A percentile compares a stretch with the other conserved stretches of the same genome.
Conservation (phyloP, 2,888 invertebrate species). For the Fabriciana adippe region DNA sequence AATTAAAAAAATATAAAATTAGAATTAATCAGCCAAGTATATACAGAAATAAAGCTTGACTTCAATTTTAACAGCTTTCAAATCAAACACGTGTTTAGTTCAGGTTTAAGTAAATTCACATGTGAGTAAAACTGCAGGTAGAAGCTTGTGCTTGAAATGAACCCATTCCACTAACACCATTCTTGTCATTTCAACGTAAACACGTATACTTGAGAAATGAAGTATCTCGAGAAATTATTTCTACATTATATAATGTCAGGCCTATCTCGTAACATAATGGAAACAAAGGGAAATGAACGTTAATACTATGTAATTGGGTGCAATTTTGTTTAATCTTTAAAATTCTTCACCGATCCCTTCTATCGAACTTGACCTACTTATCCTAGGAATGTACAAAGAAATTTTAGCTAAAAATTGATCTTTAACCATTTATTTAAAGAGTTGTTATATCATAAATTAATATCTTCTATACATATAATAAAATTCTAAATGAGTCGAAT, state of each 20-base stretch:
- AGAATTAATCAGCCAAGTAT: no score
- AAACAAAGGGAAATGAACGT: neutral
- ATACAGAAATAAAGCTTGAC: no score
- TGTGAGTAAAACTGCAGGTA: neutral
- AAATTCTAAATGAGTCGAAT: no score
- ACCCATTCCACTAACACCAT: neutral
- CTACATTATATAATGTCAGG: slow-evolving; percentile 19
- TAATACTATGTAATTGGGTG: neutral
- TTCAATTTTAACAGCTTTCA: no score
- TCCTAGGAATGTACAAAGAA: slow-evolving; percentile 18
- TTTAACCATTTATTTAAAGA: neutral
- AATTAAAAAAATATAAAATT: no score
- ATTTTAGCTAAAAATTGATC: slow-evolving; percentile 8
- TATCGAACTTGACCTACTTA: slow-evolving; percentile 34
- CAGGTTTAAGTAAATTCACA: no score
- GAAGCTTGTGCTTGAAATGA: neutral
- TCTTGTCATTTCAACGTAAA: slow-evolving; percentile 18
- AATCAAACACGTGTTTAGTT: no score
- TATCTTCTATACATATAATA: no score
- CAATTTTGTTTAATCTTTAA: neutral
- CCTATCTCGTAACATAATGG: neutral
- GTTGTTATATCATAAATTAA: neutral
- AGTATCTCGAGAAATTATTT: slow-evolving; percentile 19
- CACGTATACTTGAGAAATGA: slow-evolving; percentile 14
- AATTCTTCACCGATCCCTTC: slow-evolving; percentile 16